Evolutionary conservation across 2,888 invertebrate genomes (phyloP), one percentile per base, ranked within the genome.

Genomic region (Trissolcus brochymenae): DNA sequence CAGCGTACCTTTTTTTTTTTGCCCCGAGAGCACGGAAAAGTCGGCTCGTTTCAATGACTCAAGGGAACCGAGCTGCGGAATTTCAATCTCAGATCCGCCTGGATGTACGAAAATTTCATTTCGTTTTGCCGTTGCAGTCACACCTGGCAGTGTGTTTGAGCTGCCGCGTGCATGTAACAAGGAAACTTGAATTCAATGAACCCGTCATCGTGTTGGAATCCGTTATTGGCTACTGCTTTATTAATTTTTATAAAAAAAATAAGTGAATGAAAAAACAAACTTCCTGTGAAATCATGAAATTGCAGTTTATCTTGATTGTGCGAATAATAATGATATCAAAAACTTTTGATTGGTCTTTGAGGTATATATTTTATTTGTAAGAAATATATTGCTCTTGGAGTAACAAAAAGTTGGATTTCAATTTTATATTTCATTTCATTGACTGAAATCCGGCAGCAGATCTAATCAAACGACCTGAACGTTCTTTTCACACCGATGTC

Each of bases 81-180:
- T 77, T 77, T 72, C 76, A 77, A 77, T 77, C 76, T 72, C 76
- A 72, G 71, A 72, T 72, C 41, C 67, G 43, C 72, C 50, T 59
- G 67, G 64, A 50, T 72, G 66, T 71, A 72, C 76, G 76, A 77
- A 72, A 77, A 77, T 77, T 77, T 77, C 76, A 72, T 77, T 77
- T 77, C 72, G 60, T 57, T 62, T 57, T 53, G 62, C 62, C 56
- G 51, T 25, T 35, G 14, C 56, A 57, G 67, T 51, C 53, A 40
- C 54, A 59, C 59, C 59, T 67, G 59, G 19, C 61, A 21, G 19
- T 70, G 70, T 61, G 55, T 60, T 51, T 68, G 43, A 35, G 40
- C 43, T 13, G 29, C 35, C 60, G 19, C 61, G 66, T 62, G 53
- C 17, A 51, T 56, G 60, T 35, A 74, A 67, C 74, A 62, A 67